Conservation (phyloP, 2,888 invertebrate genomes). For the Brenthis ino region DNA sequence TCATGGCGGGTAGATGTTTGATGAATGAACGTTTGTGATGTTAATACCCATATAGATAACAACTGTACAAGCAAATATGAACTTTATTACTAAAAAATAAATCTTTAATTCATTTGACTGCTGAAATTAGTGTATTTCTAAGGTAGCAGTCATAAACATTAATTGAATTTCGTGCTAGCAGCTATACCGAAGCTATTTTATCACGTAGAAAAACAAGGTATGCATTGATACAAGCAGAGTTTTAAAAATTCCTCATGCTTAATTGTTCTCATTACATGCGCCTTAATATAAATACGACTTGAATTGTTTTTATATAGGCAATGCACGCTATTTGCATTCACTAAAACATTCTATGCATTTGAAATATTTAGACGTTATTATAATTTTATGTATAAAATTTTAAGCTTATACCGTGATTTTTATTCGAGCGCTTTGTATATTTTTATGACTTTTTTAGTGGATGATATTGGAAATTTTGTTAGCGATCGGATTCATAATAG, state of each 20-base stretch:
- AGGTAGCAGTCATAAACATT: slow-evolving; percentile 12
- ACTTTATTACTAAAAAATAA: slow-evolving; percentile 14
- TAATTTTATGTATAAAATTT: not conserved
- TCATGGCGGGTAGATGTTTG: slow-evolving; percentile 68
- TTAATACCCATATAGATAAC: slow-evolving; percentile 54
- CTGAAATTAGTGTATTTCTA: not conserved
- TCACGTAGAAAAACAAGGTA: slow-evolving; percentile 20
- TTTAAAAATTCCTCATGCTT: slow-evolving; percentile 18
- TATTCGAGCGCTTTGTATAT: no score
- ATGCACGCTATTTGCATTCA: slow-evolving; percentile 29
- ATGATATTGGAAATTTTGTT: no score
- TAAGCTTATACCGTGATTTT: no score
- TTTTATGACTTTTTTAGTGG: no score
- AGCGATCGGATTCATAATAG: not conserved
- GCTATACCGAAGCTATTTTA: slow-evolving; percentile 23
- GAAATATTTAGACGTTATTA: not conserved
- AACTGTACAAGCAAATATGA: slow-evolving; percentile 22
- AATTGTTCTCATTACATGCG: slow-evolving; percentile 27
- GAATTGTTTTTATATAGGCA: slow-evolving; percentile 17
- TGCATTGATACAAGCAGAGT: slow-evolving; percentile 22
- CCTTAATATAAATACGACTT: slow-evolving; percentile 22
- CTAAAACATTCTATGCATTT: not conserved
- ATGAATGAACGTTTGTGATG: slow-evolving; percentile 80
- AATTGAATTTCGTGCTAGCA: slow-evolving; percentile 28
- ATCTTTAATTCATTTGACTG: not conserved